Conservation (phyloP, 2,888 invertebrate genomes). For the Hedya salicella region DNA sequence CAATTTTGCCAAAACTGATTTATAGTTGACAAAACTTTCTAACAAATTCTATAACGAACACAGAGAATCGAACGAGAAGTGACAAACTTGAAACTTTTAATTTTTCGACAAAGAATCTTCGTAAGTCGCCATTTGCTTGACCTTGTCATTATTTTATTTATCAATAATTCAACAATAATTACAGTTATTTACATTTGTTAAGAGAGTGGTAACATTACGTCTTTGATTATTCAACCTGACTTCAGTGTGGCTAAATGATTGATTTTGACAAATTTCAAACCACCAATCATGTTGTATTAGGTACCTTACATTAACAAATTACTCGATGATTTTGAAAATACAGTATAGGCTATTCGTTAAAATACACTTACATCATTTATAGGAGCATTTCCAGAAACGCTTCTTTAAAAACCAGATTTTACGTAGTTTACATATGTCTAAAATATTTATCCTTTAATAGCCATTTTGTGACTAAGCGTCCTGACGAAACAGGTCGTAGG, state of each 20-base stretch:
- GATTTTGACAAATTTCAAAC: not conserved
- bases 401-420: slow-evolving; percentile 13
- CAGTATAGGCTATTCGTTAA: not conserved
- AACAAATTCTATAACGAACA: slow-evolving; percentile 5
- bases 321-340: not conserved
- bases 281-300: not conserved
- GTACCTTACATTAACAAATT: not conserved
- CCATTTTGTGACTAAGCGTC: slow-evolving; percentile 22
- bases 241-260: not conserved
- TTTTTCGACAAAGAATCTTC: slow-evolving; percentile 20
- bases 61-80: slow-evolving; percentile 8
- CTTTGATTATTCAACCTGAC: slow-evolving; percentile 56
- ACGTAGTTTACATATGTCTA: slow-evolving; percentile 10
- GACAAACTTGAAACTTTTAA: slow-evolving; percentile 22
- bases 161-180: slow-evolving; percentile 72
- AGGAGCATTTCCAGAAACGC: not conserved
- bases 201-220: slow-evolving; percentile 71
- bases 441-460: slow-evolving; percentile 12
- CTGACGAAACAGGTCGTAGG: not conserved
- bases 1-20: slow-evolving; percentile 25
- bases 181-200: slow-evolving; percentile 73
- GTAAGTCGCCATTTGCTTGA: slow-evolving; percentile 29
- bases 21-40: slow-evolving; percentile 12
- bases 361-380: not conserved
- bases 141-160: slow-evolving; percentile 52